phyloP scores from a whole-genome alignment of 2,888 invertebrate genomes.

The Amblyteles armatorius region DNA sequence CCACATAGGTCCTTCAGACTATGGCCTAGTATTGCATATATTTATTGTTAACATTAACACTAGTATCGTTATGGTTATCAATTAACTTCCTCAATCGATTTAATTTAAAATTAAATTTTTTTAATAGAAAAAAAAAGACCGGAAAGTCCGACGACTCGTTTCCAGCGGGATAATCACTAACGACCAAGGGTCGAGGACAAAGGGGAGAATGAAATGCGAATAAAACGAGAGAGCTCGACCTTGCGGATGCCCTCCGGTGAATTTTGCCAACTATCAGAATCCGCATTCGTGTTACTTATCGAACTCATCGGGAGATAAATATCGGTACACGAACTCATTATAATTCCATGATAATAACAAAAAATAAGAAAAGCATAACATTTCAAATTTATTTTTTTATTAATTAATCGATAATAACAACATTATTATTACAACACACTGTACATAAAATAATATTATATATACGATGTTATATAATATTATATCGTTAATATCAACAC shows the following conservation, averaged over 20 bases:
- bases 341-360: not conserved
- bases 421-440: too few relatives aligned
- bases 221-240: conserved; percentile 60
- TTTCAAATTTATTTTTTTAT: not conserved
- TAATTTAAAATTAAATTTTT: too few relatives aligned
- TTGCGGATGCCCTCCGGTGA: conserved; percentile 40
- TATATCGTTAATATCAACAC: too few relatives aligned
- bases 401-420: not conserved
- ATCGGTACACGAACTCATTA: not conserved
- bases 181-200: conserved; percentile 39
- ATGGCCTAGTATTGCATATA: too few relatives aligned
- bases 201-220: conserved; percentile 45
- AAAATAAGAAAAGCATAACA: not conserved
- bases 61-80: too few relatives aligned
- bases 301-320: conserved; percentile 3
- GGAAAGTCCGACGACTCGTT: not conserved
- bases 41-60: too few relatives aligned
- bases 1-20: too few relatives aligned
- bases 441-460: too few relatives aligned
- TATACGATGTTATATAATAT: too few relatives aligned
- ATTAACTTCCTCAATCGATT: too few relatives aligned
- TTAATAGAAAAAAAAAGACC: not conserved
- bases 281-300: not conserved
- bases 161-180: not conserved
- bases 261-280: conserved; percentile 20